Conservation (phyloP, 2,888 invertebrate genomes). For the Acheta domesticus region DNA sequence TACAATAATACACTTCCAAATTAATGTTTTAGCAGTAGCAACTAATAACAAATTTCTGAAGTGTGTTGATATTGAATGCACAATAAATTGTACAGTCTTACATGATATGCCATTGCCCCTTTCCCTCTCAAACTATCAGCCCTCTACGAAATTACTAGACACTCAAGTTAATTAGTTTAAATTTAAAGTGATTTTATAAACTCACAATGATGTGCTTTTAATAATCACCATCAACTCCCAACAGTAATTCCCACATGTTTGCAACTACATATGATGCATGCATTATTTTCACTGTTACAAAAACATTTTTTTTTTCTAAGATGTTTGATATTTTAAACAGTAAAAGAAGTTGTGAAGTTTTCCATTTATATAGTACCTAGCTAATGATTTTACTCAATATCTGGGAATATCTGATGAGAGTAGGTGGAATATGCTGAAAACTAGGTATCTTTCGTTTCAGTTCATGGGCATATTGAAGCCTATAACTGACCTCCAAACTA, state of each 20-base stretch:
- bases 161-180: neutral
- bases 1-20: neutral
- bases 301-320: too few relatives aligned
- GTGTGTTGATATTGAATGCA: neutral
- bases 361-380: too few relatives aligned
- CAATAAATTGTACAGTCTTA: neutral
- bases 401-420: too few relatives aligned
- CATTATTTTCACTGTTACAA: too few relatives aligned
- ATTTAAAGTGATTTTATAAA: neutral
- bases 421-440: neutral
- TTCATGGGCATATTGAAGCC: neutral
- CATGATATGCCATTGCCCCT: neutral
- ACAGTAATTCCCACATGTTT: too few relatives aligned
- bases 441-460: slow-evolving; percentile 18
- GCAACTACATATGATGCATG: too few relatives aligned
- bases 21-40: neutral
- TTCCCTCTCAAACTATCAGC: neutral
- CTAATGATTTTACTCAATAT: too few relatives aligned
- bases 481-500: neutral
- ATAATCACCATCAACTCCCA: too few relatives aligned
- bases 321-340: too few relatives aligned
- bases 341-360: too few relatives aligned
- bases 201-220: neutral
- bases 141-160: neutral
- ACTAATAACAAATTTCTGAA: neutral